Conservation (phyloP, 2,888 invertebrate genomes). For the Torymus auratus region DNA sequence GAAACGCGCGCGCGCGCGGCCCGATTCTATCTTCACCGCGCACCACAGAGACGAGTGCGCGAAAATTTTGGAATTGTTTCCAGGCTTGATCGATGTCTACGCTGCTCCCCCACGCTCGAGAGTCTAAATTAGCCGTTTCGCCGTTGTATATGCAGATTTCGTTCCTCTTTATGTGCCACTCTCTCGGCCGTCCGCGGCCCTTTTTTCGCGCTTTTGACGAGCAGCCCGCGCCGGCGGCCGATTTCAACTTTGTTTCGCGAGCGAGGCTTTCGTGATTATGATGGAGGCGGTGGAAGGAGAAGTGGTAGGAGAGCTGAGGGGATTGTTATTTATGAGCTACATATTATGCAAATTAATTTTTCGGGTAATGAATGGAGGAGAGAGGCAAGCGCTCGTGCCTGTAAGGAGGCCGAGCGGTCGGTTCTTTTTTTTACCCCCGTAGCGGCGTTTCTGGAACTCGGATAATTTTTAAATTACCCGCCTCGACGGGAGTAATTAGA, state of each 20-base stretch:
- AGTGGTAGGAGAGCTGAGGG: too few species aligned
- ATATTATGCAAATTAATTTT: constrained; percentile 59
- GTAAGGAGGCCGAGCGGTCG: constrained; percentile 9
- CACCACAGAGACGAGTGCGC: constrained; percentile 40
- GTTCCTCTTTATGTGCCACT: neutral
- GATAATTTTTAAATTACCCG: constrained; percentile 17
- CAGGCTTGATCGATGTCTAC: constrained; percentile 51
- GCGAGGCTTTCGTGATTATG: constrained; percentile 19
- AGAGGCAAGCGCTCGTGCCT: constrained; percentile 6
- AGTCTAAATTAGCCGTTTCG: constrained; percentile 30
- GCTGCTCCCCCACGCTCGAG: neutral
- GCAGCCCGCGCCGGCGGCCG: neutral
- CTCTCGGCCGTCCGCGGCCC: too few species aligned
- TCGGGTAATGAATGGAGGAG: constrained; percentile 56
- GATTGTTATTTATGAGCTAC: constrained; percentile 58
- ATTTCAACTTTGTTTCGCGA: constrained; percentile 32
- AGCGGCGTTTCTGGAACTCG: constrained; percentile 25
- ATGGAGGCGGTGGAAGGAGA: too few species aligned
- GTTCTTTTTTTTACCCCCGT: neutral
- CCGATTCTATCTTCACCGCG: constrained; percentile 44
- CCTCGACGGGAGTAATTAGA: neutral
- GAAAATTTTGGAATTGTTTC: constrained; percentile 55
- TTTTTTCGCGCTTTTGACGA: too few species aligned
- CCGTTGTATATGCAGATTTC: constrained; percentile 47
- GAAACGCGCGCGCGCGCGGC: constrained; percentile 18